These are phyloP conservation scores for Gnathonemus echidnorhynchus DNA, from an alignment of 2,113 vertebrate species.

Conservation along the genomic window DNA sequence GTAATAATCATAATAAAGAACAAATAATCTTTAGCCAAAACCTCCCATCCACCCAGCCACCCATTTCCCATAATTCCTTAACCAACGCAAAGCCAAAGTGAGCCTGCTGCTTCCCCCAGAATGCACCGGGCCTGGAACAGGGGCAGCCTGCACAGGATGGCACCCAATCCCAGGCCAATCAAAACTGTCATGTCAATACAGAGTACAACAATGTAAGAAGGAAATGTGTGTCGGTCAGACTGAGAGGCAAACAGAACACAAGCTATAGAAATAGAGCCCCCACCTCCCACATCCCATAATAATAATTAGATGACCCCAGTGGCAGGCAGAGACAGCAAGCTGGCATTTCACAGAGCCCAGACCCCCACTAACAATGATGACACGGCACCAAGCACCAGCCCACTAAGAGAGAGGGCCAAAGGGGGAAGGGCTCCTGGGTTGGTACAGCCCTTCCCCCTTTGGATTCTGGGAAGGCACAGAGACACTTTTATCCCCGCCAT, in stretches of 20 bases:
- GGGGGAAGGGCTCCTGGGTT: neutral
- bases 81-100: neutral
- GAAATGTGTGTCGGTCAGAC: neutral
- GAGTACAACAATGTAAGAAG: neutral
- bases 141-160: neutral
- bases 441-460: neutral
- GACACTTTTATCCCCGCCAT: neutral
- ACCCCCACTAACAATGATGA: neutral
- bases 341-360: neutral
- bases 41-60: neutral
- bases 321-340: neutral
- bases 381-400: neutral
- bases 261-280: neutral
- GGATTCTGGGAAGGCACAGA: neutral
- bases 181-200: neutral
- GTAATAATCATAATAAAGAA: neutral
- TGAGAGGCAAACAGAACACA: neutral
- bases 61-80: neutral
- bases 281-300: neutral
- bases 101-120: neutral
- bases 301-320: neutral
- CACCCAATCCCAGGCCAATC: neutral
- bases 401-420: neutral
- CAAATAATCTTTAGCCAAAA: neutral
- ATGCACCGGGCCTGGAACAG: neutral